Conservation (phyloP, 2,113 vertebrate genomes). For the Phocoena sinus region DNA sequence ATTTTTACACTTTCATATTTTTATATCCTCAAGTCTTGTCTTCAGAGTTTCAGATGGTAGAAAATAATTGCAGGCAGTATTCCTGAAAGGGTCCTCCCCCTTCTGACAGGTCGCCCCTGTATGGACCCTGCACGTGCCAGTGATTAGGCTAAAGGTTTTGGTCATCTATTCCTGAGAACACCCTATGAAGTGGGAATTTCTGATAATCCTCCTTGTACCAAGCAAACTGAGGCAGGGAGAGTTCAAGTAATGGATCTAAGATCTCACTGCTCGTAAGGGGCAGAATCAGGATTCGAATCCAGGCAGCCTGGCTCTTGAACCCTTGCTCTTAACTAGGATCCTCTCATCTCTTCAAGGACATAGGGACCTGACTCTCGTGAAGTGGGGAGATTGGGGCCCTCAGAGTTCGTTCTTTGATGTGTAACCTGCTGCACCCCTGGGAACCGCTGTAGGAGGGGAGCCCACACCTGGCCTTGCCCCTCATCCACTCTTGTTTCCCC, state of each 20-base stretch:
- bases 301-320: not conserved
- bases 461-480: too few relatives aligned
- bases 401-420: not conserved
- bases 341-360: not conserved
- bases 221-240: not conserved
- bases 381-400: not conserved
- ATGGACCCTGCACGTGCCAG: fast-evolving
- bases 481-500: not conserved
- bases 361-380: not conserved
- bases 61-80: not conserved
- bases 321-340: not conserved
- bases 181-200: not conserved
- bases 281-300: not conserved
- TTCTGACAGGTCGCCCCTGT: not conserved
- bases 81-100: not conserved
- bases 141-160: not conserved
- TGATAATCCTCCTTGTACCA: not conserved
- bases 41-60: not conserved
- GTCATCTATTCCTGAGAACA: not conserved
- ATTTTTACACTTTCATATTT: not conserved
- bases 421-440: not conserved
- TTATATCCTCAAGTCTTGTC: not conserved
- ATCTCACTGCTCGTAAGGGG: not conserved
- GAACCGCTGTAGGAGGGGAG: not conserved
- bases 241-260: not conserved